Evolutionary conservation across 2,888 invertebrate species (phyloP), one percentile per base, ranked within the genome.

Genomic region (Rhagium mordax): DNA sequence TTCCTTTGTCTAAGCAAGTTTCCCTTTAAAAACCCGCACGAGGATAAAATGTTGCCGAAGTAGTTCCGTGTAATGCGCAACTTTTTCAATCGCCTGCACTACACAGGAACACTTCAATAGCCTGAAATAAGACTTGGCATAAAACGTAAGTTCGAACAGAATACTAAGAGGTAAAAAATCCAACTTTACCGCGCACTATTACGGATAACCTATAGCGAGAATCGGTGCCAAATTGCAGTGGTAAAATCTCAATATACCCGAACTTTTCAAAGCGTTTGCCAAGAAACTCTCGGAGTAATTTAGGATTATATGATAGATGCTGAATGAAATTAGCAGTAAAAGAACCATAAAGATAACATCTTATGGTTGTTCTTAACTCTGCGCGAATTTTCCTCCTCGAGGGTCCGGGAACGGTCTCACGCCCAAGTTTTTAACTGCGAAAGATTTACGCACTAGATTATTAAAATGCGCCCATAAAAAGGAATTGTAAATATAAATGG

Each of bases 181-280:
- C 53, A 33, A 59, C 21, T 59, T 59, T 65, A 53, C 47, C 65
- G 65, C 33, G 53, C 33, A 41, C 18, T 55, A 62, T 62, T 53
- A 41, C 41, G 16, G 53, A 57, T 55, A 70, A 62, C 62, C 62
- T 24, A 55, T 55, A 27, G 70, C n/a, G 16, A 4, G 27, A 53
- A 21, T 41, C 27, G n/a, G 16, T 55, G 70, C 70, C 70, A 70
- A 70, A 70, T 70, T 55, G 55, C 62, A 62, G 62, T 70, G 70
- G 55, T 70, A 70, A 70, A 70, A 70, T 62, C 62, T 47, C 61
- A 49, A 70, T 70, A 57, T 57, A 55, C 41, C 53, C 16, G 33
- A 53, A 70, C 55, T 70, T 62, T 55, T 55, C 16, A 16, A 27
- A 21, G 62, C 24, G 24, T 21, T 53, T 57, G 70, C 62, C 70